Evolutionary conservation across 2,797 vertebrate genomes (phyloP), one percentile per base, ranked within the genome.

Genomic region (Rhynchotus rufescens): DNA sequence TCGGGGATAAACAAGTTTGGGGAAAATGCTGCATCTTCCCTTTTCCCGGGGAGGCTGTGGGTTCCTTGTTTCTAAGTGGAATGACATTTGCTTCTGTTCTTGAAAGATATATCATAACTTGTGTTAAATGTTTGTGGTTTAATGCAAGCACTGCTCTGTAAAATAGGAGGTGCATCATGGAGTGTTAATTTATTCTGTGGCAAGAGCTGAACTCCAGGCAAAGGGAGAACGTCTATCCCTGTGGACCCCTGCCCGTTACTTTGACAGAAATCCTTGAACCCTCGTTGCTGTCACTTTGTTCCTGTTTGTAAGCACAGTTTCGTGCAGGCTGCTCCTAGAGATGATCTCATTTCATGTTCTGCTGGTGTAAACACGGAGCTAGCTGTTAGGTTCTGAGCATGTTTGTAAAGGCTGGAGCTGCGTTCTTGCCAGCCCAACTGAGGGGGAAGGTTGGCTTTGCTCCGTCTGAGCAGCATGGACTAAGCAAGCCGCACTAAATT

Each of bases 401-500:
- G 23, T 71, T 85, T 83, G 11, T 47, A 49, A 1, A 4, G 49
- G 68, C 84, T 88, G 84, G 61, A 84, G 62, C 87, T 84, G 80
- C 1, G 3, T 40, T 0, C 0, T n/a, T 88, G 90, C 71, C 92
- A 92, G 79, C 62, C 32, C 86, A 84, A 16, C 56, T 54, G 47
- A 93, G 66, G 73, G 80, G 79, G 92, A 96, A 91, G 64, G n/a
- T 66, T 95, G 86, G 88, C 79, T 3, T 4, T 71, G 60, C 74
- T 94, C 88, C 81, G 86, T 74, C 68, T 51, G 92, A 96, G 94
- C 92, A 96, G 56, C 88, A 91, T 76, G 59, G 85, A 80, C 77
- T 56, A 51, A 91, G 64, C 68, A 80, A 93, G 79, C 86, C 68
- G n/a, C 52, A 67, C 82, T 93, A 93, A 97, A 95, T 95, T 91